A percentile compares a stretch with the other conserved stretches of the same genome.
phyloP scores from a whole-genome alignment of 2,888 invertebrate species.

The Phyllotreta striolata region DNA sequence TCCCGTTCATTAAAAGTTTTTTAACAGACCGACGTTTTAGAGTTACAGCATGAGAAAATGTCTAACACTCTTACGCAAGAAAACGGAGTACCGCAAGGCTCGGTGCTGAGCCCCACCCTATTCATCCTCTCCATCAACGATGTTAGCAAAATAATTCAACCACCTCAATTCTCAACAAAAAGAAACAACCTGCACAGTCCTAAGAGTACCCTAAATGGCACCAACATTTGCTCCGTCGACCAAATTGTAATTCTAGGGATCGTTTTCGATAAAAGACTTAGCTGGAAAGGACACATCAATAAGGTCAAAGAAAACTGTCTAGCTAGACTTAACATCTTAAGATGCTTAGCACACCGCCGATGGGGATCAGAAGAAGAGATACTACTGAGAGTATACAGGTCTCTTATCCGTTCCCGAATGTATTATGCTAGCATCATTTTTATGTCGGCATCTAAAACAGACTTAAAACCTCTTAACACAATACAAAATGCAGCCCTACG shows the following conservation, averaged over 20 bases:
- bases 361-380: constrained; percentile 14
- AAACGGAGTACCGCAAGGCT: neutral
- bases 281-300: constrained; percentile 7
- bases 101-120: constrained; percentile 2
- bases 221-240: neutral
- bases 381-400: constrained; percentile 10
- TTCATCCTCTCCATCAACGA: constrained; percentile 7
- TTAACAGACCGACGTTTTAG: constrained; percentile 4
- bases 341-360: constrained; percentile 14
- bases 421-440: constrained; percentile 17
- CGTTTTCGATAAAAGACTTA: constrained; percentile 8
- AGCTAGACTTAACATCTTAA: constrained; percentile 13
- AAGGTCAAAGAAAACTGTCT: constrained; percentile 6
- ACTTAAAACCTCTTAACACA: constrained; percentile 4
- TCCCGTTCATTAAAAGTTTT: neutral
- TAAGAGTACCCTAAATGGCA: constrained; percentile 1
- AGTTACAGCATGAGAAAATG: neutral
- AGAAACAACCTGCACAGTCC: constrained; percentile 6
- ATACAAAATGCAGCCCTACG: constrained; percentile 18
- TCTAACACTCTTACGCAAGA: constrained; percentile 4
- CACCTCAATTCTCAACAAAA: constrained; percentile 4
- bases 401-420: constrained; percentile 1
- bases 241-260: constrained; percentile 14
- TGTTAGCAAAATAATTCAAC: constrained; percentile 7
- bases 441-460: constrained; percentile 9